Percentiles rank a stretch among this genome's conserved stretches.
phyloP scores from a whole-genome alignment of 2,888 invertebrate species.

The Calliopum simillimum region DNA sequence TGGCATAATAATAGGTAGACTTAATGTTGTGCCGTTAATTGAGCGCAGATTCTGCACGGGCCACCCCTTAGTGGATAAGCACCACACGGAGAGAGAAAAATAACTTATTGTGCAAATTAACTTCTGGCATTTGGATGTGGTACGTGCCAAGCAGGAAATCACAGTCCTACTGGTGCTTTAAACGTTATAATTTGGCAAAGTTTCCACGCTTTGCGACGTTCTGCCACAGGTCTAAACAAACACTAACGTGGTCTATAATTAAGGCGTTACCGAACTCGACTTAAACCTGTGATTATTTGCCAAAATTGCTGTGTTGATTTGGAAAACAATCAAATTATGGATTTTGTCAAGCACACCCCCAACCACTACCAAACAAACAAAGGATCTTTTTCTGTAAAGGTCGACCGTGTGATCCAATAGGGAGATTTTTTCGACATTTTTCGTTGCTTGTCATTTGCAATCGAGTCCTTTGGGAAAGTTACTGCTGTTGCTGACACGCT shows the following conservation, averaged over 20 bases:
- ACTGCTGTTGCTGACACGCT: neutral
- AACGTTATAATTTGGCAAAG: too few relatives aligned
- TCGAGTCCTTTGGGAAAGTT: constrained; percentile 1
- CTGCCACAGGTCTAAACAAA: neutral
- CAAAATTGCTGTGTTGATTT: neutral
- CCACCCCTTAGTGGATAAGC: neutral
- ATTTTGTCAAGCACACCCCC: constrained; percentile 22
- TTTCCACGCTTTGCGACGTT: too few relatives aligned
- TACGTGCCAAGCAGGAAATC: constrained; percentile 2
- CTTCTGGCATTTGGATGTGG: constrained; percentile 3
- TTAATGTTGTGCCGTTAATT: neutral
- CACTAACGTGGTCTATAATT: constrained; percentile 50
- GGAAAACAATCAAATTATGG: constrained; percentile 56
- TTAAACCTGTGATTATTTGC: constrained; percentile 25
- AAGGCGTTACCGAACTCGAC: constrained; percentile 52
- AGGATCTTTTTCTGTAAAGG: neutral
- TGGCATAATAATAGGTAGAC: constrained; percentile 6
- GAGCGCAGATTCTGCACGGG: constrained; percentile 12
- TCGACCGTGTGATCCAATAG: neutral
- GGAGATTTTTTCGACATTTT: neutral
- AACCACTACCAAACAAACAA: neutral
- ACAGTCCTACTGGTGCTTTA: too few relatives aligned
- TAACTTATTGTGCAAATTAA: constrained; percentile 13
- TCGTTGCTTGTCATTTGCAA: constrained; percentile 36
- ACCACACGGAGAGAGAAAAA: too few relatives aligned